Evolutionary conservation across 2,888 invertebrate genomes (phyloP), one percentile per base, ranked within the genome.

Genomic region (Ochropacha duplaris): DNA sequence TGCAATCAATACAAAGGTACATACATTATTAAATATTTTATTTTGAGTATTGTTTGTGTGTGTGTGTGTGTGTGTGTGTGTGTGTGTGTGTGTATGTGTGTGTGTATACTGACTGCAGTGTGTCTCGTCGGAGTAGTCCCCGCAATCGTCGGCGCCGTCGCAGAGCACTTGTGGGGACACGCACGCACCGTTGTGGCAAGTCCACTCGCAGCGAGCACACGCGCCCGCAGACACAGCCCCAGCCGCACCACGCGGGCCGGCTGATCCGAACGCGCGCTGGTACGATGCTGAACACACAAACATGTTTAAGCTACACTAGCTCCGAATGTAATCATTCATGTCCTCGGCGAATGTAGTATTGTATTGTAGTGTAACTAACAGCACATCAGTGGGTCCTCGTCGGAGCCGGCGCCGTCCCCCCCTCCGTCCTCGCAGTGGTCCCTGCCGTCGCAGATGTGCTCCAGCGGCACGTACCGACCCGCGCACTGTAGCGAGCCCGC

Each of bases 141-240:
- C 96, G 85, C 97, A 97, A 82, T 95, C 94, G 80, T 96, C 94
- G 68, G 90, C 90, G 16, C 96, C 96, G 90, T 98, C 95, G 83
- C 98, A 98, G 3, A 96, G 86, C 65, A 94, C 84, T 49, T 88
- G 87, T 50, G 89, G 93, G 68, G 95, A 93, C 64, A 97, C 94
- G 86, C 98, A 98, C 1, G 95, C 95, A 11, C 94, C 94, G 81
- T 96, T 96, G 60, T 92, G 93, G 88, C 97, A 97, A 70, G 93
- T 93, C 90, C 95, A 96, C 84, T 94, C 88, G 52, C 88, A 93
- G 56, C 90, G 92, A 49, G 68, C 81, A 78, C 90, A 87, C 58
- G 60, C 64, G 14, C 72, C 68, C 19, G 69, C 12, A 1, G 12
- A 62, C 54, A 72, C 79, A 26, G 72, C 76, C 74, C 69, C 39